A percentile compares a stretch with the other conserved stretches of the same genome.
Evolutionary conservation across 2,888 invertebrate genomes (phyloP).

Genomic region (Mystacides longicornis): DNA sequence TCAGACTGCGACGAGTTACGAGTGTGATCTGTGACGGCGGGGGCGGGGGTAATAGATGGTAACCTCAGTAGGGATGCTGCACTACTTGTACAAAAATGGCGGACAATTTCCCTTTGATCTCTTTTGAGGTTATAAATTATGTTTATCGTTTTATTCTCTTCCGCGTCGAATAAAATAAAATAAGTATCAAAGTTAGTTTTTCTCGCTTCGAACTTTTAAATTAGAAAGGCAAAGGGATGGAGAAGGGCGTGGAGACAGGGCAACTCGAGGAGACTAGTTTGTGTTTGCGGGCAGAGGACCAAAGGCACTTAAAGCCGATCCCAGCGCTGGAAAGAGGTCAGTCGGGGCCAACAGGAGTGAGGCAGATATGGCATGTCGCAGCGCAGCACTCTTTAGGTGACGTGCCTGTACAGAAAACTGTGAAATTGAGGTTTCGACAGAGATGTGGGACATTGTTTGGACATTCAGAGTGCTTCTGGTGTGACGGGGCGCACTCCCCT

Average conservation of each 20-base stretch:
- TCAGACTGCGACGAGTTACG: no score
- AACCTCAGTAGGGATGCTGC: constrained; percentile 25
- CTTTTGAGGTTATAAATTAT: constrained; percentile 25
- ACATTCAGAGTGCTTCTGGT: no score
- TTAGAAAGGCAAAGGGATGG: constrained; percentile 4
- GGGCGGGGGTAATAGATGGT: constrained; percentile 26
- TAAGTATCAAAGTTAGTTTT: constrained; percentile 25
- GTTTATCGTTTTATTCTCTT: constrained; percentile 26
- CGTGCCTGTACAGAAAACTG: no score
- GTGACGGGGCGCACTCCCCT: no score
- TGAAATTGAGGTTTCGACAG: no score
- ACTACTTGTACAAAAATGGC: constrained; percentile 25
- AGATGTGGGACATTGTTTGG: no score
- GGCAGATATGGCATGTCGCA: background rate
- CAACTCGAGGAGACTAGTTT: background rate
- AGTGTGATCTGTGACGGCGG: no score
- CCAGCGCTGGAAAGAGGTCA: background rate
- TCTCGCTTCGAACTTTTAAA: constrained; percentile 20
- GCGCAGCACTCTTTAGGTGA: no score
- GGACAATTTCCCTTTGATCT: constrained; percentile 25
- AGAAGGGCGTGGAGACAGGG: background rate
- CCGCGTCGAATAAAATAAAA: constrained; percentile 17
- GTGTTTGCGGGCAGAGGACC: background rate
- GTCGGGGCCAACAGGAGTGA: background rate
- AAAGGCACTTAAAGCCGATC: no score